Conservation (phyloP, 2,888 invertebrate species). For the Melanargia galathea region DNA sequence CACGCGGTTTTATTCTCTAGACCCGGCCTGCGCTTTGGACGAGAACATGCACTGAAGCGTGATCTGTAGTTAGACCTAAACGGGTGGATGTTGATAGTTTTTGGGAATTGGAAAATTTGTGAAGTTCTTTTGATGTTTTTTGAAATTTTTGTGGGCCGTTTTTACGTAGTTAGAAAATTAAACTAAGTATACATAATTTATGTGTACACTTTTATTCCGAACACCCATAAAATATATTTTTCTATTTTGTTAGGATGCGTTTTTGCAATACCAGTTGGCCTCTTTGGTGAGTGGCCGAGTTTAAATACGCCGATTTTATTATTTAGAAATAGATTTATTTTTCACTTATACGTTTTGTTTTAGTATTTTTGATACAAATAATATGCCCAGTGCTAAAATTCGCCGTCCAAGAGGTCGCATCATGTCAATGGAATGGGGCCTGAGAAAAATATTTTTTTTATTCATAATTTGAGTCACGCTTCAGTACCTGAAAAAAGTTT, state of each 20-base stretch:
- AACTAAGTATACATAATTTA: too few relatives aligned
- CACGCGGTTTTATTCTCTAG: too few relatives aligned
- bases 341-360: conserved; percentile 42
- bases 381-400: not conserved
- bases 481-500: too few relatives aligned
- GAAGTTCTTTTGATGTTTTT: not conserved
- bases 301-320: conserved; percentile 44
- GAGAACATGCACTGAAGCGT: too few relatives aligned
- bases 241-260: conserved; percentile 78
- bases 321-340: conserved; percentile 55
- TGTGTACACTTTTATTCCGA: conserved; percentile 1
- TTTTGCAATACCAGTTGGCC: conserved; percentile 80
- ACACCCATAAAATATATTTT: conserved; percentile 58
- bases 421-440: not conserved
- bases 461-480: too few relatives aligned
- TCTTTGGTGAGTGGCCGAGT: conserved; percentile 77
- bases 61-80: not conserved
- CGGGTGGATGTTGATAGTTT: not conserved
- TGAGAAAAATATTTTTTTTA: too few relatives aligned
- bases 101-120: not conserved
- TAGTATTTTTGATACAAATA: conserved; percentile 33
- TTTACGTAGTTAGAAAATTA: conserved; percentile 34
- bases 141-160: conserved; percentile 6
- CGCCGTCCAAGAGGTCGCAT: not conserved
- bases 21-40: too few relatives aligned